A percentile compares a stretch with the other conserved stretches of the same genome.
Conservation (phyloP, 2,888 invertebrate species). For the Dynastes tityus region DNA sequence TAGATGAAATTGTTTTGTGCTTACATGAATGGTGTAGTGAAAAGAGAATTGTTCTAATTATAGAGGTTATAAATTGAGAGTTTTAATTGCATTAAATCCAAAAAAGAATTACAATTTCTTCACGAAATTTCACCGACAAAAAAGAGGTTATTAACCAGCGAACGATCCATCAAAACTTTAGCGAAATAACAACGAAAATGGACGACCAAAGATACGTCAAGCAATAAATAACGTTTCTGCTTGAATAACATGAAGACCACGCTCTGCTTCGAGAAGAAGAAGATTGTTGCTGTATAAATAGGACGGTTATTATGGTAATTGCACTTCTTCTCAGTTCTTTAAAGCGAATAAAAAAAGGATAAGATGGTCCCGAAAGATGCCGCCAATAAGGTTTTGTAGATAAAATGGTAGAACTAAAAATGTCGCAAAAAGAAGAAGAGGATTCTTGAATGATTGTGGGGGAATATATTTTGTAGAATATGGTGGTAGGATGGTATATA, state of each 20-base stretch:
- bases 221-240: constrained; percentile 8
- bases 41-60: too few species aligned
- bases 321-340: too few species aligned
- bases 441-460: too few species aligned
- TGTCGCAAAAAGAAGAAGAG: too few species aligned
- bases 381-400: too few species aligned
- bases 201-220: neutral
- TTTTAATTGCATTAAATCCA: neutral
- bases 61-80: too few species aligned
- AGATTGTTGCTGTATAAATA: constrained; percentile 5
- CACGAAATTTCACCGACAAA: neutral
- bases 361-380: too few species aligned
- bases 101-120: neutral
- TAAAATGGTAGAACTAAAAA: too few species aligned
- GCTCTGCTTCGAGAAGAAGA: neutral
- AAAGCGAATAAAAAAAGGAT: too few species aligned
- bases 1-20: constrained; percentile 1
- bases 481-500: too few species aligned
- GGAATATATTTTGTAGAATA: too few species aligned
- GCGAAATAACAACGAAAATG: neutral
- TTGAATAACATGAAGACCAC: neutral
- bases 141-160: neutral
- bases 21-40: neutral
- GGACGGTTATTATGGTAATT: neutral
- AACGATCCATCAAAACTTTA: neutral